Evolutionary conservation across 2,113 vertebrate species (phyloP).

Genomic region (Microcebus tavaratra): DNA sequence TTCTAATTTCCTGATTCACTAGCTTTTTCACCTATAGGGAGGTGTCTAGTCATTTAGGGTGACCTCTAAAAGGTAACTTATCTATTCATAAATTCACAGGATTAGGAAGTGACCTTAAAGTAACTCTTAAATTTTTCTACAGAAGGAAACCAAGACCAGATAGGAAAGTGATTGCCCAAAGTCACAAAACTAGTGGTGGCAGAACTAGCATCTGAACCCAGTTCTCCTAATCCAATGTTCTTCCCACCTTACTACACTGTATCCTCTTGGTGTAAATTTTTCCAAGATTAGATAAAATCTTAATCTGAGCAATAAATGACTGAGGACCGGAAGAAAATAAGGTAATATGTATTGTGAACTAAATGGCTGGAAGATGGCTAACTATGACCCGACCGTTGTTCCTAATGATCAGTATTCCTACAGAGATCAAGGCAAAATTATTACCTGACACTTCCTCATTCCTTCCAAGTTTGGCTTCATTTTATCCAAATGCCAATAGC

Average conservation of each 20-base stretch:
- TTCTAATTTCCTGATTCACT: neutral
- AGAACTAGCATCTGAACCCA: neutral
- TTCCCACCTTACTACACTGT: neutral
- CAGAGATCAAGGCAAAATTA: slow-evolving; percentile 8
- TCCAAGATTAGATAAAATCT: neutral
- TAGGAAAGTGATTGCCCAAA: neutral
- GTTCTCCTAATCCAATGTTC: neutral
- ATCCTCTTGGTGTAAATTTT: neutral
- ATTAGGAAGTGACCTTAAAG: slow-evolving; percentile 12
- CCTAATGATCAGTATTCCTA: neutral
- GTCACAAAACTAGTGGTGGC: slow-evolving; percentile 16
- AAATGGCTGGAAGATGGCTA: neutral
- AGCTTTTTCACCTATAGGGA: neutral
- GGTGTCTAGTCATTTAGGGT: neutral
- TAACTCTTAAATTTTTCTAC: neutral
- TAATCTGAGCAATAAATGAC: slow-evolving; percentile 18
- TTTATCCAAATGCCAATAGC: neutral
- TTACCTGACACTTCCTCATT: neutral
- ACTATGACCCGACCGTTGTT: neutral
- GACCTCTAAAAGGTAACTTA: neutral
- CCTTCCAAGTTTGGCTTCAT: slow-evolving; percentile 19
- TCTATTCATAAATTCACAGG: slow-evolving; percentile 5
- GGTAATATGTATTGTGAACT: neutral
- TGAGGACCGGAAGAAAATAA: neutral
- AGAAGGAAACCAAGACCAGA: slow-evolving; percentile 21